Conservation (phyloP, 2,888 invertebrate genomes). For the Reticulitermes lucifugus region DNA sequence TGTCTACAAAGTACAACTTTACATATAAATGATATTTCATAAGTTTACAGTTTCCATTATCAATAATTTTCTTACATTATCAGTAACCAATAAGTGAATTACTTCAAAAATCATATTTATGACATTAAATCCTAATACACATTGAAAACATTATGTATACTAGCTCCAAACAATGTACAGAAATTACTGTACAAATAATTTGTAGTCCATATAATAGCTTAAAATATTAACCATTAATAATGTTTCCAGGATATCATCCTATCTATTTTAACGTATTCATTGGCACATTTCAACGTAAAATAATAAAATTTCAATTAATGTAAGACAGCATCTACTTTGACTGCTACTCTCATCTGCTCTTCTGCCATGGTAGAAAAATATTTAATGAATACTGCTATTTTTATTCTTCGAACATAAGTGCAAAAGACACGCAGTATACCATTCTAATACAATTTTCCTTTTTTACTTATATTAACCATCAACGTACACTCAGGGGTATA, state of each 20-base stretch:
- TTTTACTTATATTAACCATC: neutral
- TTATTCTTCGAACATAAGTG: neutral
- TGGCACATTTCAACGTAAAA: neutral
- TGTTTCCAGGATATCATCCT: neutral
- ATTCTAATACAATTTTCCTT: no score
- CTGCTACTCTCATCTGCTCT: neutral
- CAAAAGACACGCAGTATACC: neutral
- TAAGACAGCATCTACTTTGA: neutral
- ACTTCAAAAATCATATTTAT: no score
- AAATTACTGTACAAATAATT: neutral
- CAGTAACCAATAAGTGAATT: no score
- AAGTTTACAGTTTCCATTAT: no score
- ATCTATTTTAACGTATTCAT: neutral
- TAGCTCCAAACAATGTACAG: slow-evolving; percentile 1
- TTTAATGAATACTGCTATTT: neutral
- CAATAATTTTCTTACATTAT: no score
- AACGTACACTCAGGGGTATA: neutral
- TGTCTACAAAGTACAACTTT: no score
- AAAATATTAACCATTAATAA: neutral
- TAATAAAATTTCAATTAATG: neutral
- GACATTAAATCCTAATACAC: no score
- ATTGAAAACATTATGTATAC: neutral
- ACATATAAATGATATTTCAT: no score
- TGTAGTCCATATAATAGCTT: neutral
- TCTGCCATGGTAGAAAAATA: neutral